Evolutionary conservation across 2,888 invertebrate species (phyloP), one percentile per base, ranked within the genome.

Genomic region (Parnassius mnemosyne): DNA sequence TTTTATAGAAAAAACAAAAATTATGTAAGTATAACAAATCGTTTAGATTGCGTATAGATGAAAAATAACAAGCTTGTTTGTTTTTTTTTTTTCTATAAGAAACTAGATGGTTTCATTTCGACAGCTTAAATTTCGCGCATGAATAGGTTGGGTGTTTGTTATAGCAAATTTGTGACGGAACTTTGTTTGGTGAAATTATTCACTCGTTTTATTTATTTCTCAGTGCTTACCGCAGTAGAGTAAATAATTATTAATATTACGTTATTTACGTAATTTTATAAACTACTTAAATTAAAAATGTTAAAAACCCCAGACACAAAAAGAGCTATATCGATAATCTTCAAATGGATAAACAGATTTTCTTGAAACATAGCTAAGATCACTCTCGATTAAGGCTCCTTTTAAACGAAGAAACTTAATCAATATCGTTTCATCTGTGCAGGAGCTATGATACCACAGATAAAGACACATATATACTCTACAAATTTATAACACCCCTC

Each of bases 51-150:
- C 25, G 25, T 25, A 25, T 25, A 25, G 25, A 34, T 34, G 5
- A 7, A 34, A 34, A 34, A 56, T 12, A 49, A 12, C 13, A n/a
- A 11, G 49, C 49, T 10, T 10, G 12, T 41, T 56, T 46, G 25
- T 41, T 3, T 57, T 51, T 57, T 34, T 50, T 10, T 57, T 51
- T 57, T 20, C 42, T 12, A 49, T 41, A 11, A 51, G 47, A 51
- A 51, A 42, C 9, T 11, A 34, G 13, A 50, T 57, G 25, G 50
- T 16, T 42, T 51, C 20, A 57, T 57, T 56, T 3, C 57, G 50
- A 51, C 50, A 57, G 42, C 20, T 51, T 43, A 56, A 57, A 61
- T 61, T 57, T 61, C 20, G 16, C 61, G 61, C 52, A 11, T 34
- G 52, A 52, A n/a, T 52, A 47, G 12, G 10, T 43, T 3, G 25